phyloP scores from a whole-genome alignment of 2,888 invertebrate species.

The Sphaeridia pumilis region DNA sequence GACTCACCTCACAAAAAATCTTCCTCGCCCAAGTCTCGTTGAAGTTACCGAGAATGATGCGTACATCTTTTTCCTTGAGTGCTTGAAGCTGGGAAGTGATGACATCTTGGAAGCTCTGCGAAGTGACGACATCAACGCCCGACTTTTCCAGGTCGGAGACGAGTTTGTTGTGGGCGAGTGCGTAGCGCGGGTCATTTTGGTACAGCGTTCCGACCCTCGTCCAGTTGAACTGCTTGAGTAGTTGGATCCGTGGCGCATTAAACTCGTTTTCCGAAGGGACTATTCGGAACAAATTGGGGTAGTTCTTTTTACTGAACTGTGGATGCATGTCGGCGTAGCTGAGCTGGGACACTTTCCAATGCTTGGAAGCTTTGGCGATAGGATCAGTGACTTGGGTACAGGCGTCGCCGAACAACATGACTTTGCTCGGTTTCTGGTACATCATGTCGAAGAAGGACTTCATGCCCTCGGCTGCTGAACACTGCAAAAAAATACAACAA shows the following conservation, averaged over 20 bases:
- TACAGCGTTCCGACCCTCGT: slow-evolving; percentile 92
- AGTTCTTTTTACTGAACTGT: slow-evolving; percentile 84
- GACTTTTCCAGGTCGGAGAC: slow-evolving; percentile 72
- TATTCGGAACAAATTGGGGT: slow-evolving; percentile 92
- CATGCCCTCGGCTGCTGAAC: slow-evolving; percentile 85
- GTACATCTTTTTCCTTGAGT: slow-evolving; percentile 77
- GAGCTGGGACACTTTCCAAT: slow-evolving; percentile 92
- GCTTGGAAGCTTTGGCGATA: slow-evolving; percentile 90
- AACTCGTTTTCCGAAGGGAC: slow-evolving; percentile 95
- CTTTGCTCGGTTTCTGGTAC: slow-evolving; percentile 57
- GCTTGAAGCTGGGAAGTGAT: slow-evolving; percentile 65
- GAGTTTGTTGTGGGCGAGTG: slow-evolving; percentile 77
- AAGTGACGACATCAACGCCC: slow-evolving; percentile 67
- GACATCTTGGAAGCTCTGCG: slow-evolving; percentile 85
- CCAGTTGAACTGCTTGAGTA: slow-evolving; percentile 91
- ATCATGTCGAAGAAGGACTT: slow-evolving; percentile 95
- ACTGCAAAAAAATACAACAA: slow-evolving; percentile 49
- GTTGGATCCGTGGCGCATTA: slow-evolving; percentile 76
- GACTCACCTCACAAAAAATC: slow-evolving; percentile 79
- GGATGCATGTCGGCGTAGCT: slow-evolving; percentile 97
- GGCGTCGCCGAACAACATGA: slow-evolving; percentile 92
- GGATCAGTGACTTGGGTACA: slow-evolving; percentile 95
- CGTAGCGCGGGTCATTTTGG: slow-evolving; percentile 88
- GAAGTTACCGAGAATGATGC: slow-evolving; percentile 92
- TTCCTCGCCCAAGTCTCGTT: slow-evolving; percentile 84